Evolutionary conservation across 2,888 invertebrate genomes (phyloP).

Genomic region (Apodemia duryi): DNA sequence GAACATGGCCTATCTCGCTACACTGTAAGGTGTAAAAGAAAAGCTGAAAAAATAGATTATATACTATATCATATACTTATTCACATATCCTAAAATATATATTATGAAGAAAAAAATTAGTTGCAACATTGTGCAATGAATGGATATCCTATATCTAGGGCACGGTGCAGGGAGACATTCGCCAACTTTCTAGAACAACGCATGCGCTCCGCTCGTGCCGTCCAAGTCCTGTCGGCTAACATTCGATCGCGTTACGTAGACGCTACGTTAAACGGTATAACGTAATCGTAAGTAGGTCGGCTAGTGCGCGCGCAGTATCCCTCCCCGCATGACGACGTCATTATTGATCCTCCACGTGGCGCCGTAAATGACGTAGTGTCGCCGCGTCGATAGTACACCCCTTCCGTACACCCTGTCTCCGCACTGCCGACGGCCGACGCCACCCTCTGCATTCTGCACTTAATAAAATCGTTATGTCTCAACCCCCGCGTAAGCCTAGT

Average conservation of each 20-base stretch:
- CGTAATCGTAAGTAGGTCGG: constrained; percentile 75
- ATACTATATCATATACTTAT: too few species aligned
- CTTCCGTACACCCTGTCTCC: constrained; percentile 42
- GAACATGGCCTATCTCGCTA: too few species aligned
- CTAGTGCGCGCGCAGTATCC: constrained; percentile 60
- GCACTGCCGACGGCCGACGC: constrained; percentile 37
- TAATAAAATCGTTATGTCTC: constrained; percentile 36
- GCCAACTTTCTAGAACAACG: constrained; percentile 38
- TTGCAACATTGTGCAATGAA: constrained; percentile 40
- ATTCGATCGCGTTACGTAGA: constrained; percentile 72
- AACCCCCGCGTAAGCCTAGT: constrained; percentile 39
- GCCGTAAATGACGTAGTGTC: constrained; percentile 73
- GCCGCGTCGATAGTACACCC: constrained; percentile 57
- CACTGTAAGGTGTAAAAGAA: too few species aligned
- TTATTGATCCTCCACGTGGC: constrained; percentile 76
- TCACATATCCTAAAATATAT: too few species aligned
- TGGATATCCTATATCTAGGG: constrained; percentile 40
- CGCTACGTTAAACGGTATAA: constrained; percentile 58
- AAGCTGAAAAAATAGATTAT: too few species aligned
- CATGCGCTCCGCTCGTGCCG: constrained; percentile 42
- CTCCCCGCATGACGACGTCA: constrained; percentile 59
- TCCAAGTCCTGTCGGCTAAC: constrained; percentile 36
- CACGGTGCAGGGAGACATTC: constrained; percentile 45
- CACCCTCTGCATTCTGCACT: constrained; percentile 46
- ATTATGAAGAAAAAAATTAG: not conserved